These are phyloP conservation scores for Phlogophora meticulosa DNA, from an alignment of 2,888 invertebrate genomes.

Conservation along the genomic window DNA sequence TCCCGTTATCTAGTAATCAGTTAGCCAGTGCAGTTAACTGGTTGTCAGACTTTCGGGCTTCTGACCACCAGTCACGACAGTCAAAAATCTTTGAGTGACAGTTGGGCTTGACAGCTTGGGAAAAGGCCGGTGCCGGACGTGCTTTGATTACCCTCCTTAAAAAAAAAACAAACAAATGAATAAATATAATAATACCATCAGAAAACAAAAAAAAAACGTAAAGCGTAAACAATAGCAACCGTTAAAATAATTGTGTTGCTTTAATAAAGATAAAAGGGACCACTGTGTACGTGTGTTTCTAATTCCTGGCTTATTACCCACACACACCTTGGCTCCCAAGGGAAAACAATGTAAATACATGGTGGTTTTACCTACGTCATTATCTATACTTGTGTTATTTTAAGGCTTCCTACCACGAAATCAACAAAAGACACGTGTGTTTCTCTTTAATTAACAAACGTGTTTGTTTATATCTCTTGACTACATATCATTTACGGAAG, in stretches of 20 bases:
- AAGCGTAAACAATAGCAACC: slow-evolving; percentile 24
- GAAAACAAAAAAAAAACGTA: background rate
- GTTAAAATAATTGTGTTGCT: slow-evolving; percentile 38
- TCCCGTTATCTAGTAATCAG: too few species aligned
- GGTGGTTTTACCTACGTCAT: background rate
- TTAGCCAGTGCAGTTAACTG: too few species aligned
- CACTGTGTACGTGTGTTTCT: slow-evolving; percentile 37
- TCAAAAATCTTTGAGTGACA: too few species aligned
- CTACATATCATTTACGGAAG: background rate
- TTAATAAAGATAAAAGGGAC: slow-evolving; percentile 44
- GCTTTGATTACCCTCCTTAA: background rate
- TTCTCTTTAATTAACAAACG: background rate
- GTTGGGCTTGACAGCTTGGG: too few species aligned
- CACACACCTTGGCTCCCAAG: slow-evolving; percentile 27
- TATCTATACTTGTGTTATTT: slow-evolving; percentile 12
- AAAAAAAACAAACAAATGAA: background rate
- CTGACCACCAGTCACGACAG: too few species aligned
- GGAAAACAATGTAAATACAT: slow-evolving; percentile 34
- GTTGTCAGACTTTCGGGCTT: too few species aligned
- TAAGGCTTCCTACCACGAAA: background rate
- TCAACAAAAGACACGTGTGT: background rate
- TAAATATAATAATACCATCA: background rate
- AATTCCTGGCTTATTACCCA: slow-evolving; percentile 33
- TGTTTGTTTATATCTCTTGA: background rate
- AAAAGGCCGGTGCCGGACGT: too few species aligned